Evolutionary conservation across 2,888 invertebrate genomes (phyloP).

Genomic region (Drosophila pseudotalamancana): DNA sequence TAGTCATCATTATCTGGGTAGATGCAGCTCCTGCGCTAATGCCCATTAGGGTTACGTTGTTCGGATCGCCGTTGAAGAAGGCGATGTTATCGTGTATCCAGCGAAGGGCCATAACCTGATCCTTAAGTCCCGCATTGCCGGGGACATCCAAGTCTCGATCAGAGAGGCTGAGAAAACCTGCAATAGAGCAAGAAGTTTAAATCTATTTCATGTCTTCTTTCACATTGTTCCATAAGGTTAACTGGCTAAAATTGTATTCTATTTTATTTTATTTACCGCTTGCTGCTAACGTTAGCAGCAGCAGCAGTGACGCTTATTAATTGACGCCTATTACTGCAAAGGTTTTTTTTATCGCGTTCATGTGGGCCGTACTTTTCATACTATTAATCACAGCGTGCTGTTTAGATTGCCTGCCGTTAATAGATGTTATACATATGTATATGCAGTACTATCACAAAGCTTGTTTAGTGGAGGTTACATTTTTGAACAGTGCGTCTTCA

Average conservation of each 20-base stretch:
- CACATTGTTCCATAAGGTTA: no score
- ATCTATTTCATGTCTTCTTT: no score
- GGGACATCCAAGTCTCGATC: constrained; percentile 85
- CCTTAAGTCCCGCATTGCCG: constrained; percentile 85
- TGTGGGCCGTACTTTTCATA: background rate
- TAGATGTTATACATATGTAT: background rate
- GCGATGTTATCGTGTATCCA: constrained; percentile 85
- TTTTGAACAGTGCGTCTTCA: background rate
- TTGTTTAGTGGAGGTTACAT: background rate
- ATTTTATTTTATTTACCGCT: no score
- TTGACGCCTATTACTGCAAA: background rate
- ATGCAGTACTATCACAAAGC: background rate
- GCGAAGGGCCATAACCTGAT: constrained; percentile 85
- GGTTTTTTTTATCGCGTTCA: background rate
- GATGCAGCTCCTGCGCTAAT: constrained; percentile 85
- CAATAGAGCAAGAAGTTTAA: background rate
- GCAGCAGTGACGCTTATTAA: background rate
- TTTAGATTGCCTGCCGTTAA: background rate
- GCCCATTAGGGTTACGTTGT: constrained; percentile 85
- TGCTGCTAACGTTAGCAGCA: background rate
- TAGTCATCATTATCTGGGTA: constrained; percentile 84
- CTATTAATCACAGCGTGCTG: background rate
- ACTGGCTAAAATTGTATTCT: no score
- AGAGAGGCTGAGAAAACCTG: constrained; percentile 85
- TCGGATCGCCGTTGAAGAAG: constrained; percentile 85